Percentiles rank a stretch among this genome's conserved stretches.
These are phyloP conservation scores for Montipora capitata DNA, from an alignment of 92 coral and sea anemone genomes.

Conservation along the genomic window DNA sequence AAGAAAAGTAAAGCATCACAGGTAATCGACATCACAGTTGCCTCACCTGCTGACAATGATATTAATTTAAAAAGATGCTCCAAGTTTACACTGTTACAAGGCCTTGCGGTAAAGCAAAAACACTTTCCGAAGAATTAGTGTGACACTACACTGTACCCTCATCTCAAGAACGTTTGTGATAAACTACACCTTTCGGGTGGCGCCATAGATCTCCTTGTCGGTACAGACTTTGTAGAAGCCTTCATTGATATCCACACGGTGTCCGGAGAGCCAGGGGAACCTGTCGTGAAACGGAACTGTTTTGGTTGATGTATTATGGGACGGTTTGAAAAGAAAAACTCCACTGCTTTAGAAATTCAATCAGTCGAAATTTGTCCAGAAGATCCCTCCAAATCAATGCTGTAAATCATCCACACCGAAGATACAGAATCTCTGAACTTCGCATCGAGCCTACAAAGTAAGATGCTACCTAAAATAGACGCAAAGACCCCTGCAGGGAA, in stretches of 20 bases:
- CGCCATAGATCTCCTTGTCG: constrained; percentile 57
- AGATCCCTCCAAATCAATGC: too few relatives aligned
- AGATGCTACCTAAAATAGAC: too few relatives aligned
- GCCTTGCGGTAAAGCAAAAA: constrained; percentile 73
- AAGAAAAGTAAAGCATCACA: constrained; percentile 64
- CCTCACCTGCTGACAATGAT: constrained; percentile 65
- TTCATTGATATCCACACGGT: too few relatives aligned
- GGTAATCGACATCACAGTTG: constrained; percentile 61
- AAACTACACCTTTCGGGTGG: constrained; percentile 50
- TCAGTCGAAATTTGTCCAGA: too few relatives aligned
- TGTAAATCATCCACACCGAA: too few relatives aligned
- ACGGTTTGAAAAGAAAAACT: constrained; percentile 39
- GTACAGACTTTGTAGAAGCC: constrained; percentile 48
- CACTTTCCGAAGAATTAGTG: constrained; percentile 52
- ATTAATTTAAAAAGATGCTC: constrained; percentile 36
- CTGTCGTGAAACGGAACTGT: not conserved
- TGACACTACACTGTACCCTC: not conserved
- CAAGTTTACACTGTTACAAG: constrained; percentile 75
- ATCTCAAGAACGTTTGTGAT: constrained; percentile 14
- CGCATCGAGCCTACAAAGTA: too few relatives aligned
- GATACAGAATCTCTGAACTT: too few relatives aligned
- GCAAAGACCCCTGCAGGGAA: too few relatives aligned
- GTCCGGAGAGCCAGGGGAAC: too few relatives aligned
- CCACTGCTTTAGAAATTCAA: not conserved
- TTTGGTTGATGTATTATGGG: not conserved